A percentile compares a stretch with the other conserved stretches of the same genome.
phyloP scores from a whole-genome alignment of 2,797 vertebrate genomes.

The Orientallactaga sibirica region DNA sequence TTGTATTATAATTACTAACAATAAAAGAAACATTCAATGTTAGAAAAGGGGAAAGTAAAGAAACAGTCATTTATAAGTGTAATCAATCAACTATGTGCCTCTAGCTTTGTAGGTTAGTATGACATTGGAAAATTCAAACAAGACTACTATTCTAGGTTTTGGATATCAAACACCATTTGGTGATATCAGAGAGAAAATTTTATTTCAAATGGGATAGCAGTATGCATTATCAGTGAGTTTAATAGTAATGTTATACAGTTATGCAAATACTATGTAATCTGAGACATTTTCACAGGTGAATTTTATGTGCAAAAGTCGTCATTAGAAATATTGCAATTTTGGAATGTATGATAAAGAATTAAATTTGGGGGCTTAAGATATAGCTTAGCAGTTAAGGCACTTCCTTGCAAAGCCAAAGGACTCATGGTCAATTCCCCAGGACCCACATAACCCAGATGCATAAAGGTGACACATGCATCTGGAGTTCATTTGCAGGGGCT shows the following conservation, averaged over 20 bases:
- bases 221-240: not conserved
- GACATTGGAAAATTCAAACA: not conserved
- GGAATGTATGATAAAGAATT: not conserved
- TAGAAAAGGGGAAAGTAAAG: not conserved
- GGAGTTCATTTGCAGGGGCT: too few relatives aligned
- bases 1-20: not conserved
- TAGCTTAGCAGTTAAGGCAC: too few relatives aligned
- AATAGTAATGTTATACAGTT: not conserved
- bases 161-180: not conserved
- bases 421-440: too few relatives aligned
- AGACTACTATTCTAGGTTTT: not conserved
- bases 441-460: too few relatives aligned
- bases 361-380: not conserved
- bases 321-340: not conserved
- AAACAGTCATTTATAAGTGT: not conserved
- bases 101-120: not conserved
- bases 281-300: not conserved
- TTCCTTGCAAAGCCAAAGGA: too few relatives aligned
- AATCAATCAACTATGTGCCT: not conserved
- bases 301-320: not conserved
- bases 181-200: not conserved
- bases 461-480: too few relatives aligned
- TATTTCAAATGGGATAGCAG: not conserved
- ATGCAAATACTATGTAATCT: not conserved
- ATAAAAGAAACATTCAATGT: not conserved